phyloP scores from a whole-genome alignment of 2,888 invertebrate species.

The Sesamia inferens region DNA sequence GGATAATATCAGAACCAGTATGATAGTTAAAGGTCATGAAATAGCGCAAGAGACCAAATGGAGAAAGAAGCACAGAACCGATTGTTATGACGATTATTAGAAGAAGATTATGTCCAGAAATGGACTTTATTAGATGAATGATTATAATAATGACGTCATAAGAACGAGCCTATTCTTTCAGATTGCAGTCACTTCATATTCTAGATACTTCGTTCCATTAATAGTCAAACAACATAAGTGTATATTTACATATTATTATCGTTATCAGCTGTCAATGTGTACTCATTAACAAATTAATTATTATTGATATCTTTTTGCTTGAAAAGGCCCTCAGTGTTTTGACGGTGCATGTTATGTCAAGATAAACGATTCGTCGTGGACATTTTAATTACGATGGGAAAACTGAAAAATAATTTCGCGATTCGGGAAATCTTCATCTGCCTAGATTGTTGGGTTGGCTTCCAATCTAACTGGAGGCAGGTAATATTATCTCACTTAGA shows the following conservation, averaged over 20 bases:
- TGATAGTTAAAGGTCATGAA: neutral
- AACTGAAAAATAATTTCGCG: neutral
- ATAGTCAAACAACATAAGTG: neutral
- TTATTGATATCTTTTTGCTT: constrained; percentile 14
- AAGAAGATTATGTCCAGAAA: neutral
- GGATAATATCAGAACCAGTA: too few species aligned
- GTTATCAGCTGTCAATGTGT: constrained; percentile 3
- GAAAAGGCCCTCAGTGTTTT: neutral
- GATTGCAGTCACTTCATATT: neutral
- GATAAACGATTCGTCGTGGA: neutral
- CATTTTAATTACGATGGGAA: neutral
- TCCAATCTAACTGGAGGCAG: too few species aligned
- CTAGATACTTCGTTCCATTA: neutral
- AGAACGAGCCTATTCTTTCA: neutral
- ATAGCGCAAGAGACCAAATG: neutral
- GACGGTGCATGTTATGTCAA: constrained; percentile 5
- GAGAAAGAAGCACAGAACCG: neutral
- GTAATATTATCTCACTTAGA: too few species aligned
- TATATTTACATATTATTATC: constrained; percentile 1
- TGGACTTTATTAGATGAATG: neutral
- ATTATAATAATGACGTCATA: neutral
- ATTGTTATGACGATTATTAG: neutral
- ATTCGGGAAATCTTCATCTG: neutral
- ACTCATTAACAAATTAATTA: constrained; percentile 11
- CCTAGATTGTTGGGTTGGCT: too few species aligned